phyloP scores from a whole-genome alignment of 2,888 invertebrate species.

The Xylota sylvarum region DNA sequence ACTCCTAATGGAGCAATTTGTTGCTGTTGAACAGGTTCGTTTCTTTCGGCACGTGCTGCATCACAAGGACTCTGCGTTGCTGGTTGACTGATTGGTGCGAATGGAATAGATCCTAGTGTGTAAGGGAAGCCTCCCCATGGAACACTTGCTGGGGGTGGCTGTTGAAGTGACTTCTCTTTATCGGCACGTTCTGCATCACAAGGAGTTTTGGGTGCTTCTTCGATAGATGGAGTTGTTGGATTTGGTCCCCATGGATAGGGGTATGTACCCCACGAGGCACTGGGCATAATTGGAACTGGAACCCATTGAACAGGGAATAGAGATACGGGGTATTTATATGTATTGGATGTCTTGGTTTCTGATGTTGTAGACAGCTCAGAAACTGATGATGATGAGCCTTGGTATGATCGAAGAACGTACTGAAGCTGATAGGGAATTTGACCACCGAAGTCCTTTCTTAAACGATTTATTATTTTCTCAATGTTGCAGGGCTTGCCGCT shows the following conservation, averaged over 20 bases:
- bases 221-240: not conserved
- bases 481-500: slow-evolving; percentile 29
- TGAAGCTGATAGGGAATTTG: slow-evolving; percentile 33
- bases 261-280: slow-evolving; percentile 19
- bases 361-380: not conserved
- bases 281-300: slow-evolving; percentile 39
- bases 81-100: not conserved
- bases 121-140: not conserved
- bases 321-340: slow-evolving; percentile 30
- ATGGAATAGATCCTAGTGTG: not conserved
- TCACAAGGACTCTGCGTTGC: not conserved
- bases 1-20: not conserved
- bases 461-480: slow-evolving; percentile 34
- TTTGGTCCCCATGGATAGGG: slow-evolving; percentile 31
- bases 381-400: not conserved
- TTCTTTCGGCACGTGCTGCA: not conserved
- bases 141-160: not conserved
- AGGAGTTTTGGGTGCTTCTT: slow-evolving; percentile 2
- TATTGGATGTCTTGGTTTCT: not conserved
- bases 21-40: not conserved
- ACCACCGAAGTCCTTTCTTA: slow-evolving; percentile 26
- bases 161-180: not conserved
- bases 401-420: slow-evolving; percentile 39
- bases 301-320: slow-evolving; percentile 47
- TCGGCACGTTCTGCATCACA: not conserved